Percentiles rank a stretch among this genome's conserved stretches.
Conservation (phyloP, 2,113 vertebrate species). For the Lota lota region DNA sequence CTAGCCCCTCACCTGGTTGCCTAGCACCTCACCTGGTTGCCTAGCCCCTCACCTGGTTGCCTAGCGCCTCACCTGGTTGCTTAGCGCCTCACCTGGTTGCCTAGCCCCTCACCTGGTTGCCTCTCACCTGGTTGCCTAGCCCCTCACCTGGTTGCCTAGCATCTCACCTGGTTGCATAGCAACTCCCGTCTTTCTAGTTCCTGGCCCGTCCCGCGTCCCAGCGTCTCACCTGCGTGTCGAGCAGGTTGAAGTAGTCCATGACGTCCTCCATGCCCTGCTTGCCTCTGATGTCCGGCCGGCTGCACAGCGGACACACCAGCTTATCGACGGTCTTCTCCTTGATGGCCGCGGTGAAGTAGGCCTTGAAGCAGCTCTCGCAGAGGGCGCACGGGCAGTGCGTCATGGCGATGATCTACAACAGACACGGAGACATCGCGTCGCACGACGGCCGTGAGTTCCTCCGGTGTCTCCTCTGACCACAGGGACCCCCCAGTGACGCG, state of each 20-base stretch:
- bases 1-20: slow-evolving; percentile 35
- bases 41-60: too few species aligned
- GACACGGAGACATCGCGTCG: too few species aligned
- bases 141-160: not conserved
- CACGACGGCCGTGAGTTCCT: too few species aligned
- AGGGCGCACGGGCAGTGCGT: slow-evolving; percentile 75
- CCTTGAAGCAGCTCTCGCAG: slow-evolving; percentile 72
- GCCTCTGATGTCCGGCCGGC: slow-evolving; percentile 60
- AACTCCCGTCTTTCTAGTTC: not conserved
- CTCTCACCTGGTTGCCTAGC: not conserved
- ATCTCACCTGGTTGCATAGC: not conserved
- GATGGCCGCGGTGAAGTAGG: slow-evolving; percentile 70
- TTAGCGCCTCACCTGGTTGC: not conserved
- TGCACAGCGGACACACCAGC: slow-evolving; percentile 74
- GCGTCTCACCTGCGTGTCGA: slow-evolving; percentile 73
- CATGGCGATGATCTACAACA: slow-evolving; percentile 73
- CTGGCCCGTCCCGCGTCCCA: not conserved
- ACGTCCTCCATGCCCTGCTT: slow-evolving; percentile 51
- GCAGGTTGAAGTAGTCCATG: slow-evolving; percentile 76
- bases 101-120: not conserved
- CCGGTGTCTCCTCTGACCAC: too few species aligned
- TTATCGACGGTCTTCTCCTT: slow-evolving; percentile 70
- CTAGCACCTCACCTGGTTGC: too few species aligned
- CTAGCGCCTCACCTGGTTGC: too few species aligned
- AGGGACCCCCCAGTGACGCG: too few species aligned